Evolutionary conservation across 2,888 invertebrate species (phyloP), one percentile per base, ranked within the genome.

Genomic region (Lasius platythorax): DNA sequence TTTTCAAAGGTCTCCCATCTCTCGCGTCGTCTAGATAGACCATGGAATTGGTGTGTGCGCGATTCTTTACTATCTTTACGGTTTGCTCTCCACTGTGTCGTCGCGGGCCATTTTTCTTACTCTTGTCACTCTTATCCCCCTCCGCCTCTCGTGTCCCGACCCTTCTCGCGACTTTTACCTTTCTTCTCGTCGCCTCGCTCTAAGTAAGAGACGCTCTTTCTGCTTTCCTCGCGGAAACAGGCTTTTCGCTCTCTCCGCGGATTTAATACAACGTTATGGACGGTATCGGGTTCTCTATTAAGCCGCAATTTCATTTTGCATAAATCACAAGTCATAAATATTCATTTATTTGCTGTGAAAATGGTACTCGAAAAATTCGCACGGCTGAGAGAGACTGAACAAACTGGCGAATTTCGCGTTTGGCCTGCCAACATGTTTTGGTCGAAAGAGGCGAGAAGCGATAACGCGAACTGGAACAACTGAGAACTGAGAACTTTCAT

Each of bases 61-160:
- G 73, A 46, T 46, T 81, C 79, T 81, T 81, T 81, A 81, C 79
- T 73, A 73, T 73, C 73, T 81, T 73, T 81, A 81, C 73, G 61
- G 79, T 81, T 81, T 81, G 74, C 79, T 81, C 79, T 73, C 79
- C 46, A 78, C 79, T 46, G 79, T 73, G 79, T 81, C 79, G 79
- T 81, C 73, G 73, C 46, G 74, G 30, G 28, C 61, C 74, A 81
- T 81, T 81, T 46, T 81, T 81, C 79, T 81, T 81, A 81, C 58
- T 81, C 79, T 73, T 81, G 79, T 81, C 79, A 81, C 73, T 79
- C 58, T 79, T 72, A 61, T 72, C 72, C 79, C 79, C 73, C 56
- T 15, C 4, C 9, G 18, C 67, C 8, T 11, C 23, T 46, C 33
- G 23, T 23, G 23, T 28, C 64, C 18, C 40, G 9, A 2, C 53